A percentile compares a stretch with the other conserved stretches of the same genome.
These are phyloP conservation scores for Melanocharis versteri DNA, from an alignment of 2,113 vertebrate genomes.

Conservation along the genomic window DNA sequence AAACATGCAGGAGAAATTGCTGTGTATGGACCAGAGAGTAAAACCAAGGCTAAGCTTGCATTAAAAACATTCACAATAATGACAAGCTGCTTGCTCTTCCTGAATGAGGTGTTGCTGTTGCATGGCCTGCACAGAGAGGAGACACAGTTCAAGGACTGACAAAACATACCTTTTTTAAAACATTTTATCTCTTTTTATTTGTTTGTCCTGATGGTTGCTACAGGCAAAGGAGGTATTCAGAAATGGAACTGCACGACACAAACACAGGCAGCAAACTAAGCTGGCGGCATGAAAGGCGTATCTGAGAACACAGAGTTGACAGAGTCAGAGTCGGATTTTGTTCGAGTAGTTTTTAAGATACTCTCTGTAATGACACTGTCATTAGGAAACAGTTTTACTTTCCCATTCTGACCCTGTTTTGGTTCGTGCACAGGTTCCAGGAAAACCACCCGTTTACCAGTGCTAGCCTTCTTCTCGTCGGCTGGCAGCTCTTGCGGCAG, in stretches of 20 bases:
- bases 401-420: conserved; percentile 67
- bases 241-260: neutral
- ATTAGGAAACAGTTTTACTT: conserved; percentile 70
- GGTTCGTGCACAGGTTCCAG: conserved; percentile 76
- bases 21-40: neutral
- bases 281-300: conserved; percentile 66
- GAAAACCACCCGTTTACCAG: conserved; percentile 84
- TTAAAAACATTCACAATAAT: neutral
- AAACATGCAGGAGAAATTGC: neutral
- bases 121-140: neutral
- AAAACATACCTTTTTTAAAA: neutral
- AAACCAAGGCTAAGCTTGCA: neutral
- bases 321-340: conserved; percentile 73
- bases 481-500: conserved; percentile 60
- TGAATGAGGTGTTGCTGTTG: rapidly evolving
- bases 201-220: conserved; percentile 48
- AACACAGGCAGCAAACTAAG: conserved; percentile 54
- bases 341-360: conserved; percentile 80
- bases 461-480: conserved; percentile 71
- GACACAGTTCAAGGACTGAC: neutral
- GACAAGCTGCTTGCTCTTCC: neutral
- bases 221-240: conserved; percentile 37
- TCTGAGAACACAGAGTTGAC: conserved; percentile 74
- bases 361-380: conserved; percentile 73
- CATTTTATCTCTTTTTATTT: conserved; percentile 52